phyloP scores from a whole-genome alignment of 2,888 invertebrate genomes.

The Tromatobia lineatoria region DNA sequence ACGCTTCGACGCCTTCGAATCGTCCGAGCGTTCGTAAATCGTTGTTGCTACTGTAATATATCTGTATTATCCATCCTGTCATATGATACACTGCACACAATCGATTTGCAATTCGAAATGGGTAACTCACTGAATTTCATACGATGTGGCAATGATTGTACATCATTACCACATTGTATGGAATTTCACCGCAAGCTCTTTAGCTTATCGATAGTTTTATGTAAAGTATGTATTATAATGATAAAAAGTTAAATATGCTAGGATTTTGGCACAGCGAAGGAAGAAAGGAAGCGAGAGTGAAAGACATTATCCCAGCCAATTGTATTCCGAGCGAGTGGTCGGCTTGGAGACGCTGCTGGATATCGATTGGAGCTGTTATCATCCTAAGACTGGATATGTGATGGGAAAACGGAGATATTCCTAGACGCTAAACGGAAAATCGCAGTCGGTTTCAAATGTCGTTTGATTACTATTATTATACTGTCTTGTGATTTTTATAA shows the following conservation, averaged over 20 bases:
- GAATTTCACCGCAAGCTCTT: background rate
- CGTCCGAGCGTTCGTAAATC: slow-evolving; percentile 18
- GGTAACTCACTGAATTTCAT: slow-evolving; percentile 17
- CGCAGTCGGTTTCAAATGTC: background rate
- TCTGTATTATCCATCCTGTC: slow-evolving; percentile 27
- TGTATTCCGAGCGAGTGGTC: slow-evolving; percentile 17
- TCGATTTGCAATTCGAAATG: slow-evolving; percentile 18
- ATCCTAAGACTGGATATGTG: background rate
- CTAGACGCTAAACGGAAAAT: background rate
- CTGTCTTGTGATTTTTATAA: background rate
- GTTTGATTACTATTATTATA: background rate
- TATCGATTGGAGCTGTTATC: slow-evolving; percentile 27
- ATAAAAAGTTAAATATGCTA: slow-evolving; percentile 3
- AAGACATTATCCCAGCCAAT: slow-evolving; percentile 28
- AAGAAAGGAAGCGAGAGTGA: background rate
- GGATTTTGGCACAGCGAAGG: slow-evolving; percentile 10
- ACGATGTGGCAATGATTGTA: background rate
- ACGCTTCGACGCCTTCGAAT: slow-evolving; percentile 40
- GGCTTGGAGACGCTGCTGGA: slow-evolving; percentile 6
- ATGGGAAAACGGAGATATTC: background rate
- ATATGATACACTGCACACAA: slow-evolving; percentile 40
- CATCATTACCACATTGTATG: background rate
- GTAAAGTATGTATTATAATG: slow-evolving; percentile 6
- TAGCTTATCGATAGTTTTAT: background rate
- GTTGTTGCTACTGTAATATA: slow-evolving; percentile 4